Base-by-base conservation (phyloP, 2,113 vertebrate genomes). In the Halcyon malimbica region DNA sequence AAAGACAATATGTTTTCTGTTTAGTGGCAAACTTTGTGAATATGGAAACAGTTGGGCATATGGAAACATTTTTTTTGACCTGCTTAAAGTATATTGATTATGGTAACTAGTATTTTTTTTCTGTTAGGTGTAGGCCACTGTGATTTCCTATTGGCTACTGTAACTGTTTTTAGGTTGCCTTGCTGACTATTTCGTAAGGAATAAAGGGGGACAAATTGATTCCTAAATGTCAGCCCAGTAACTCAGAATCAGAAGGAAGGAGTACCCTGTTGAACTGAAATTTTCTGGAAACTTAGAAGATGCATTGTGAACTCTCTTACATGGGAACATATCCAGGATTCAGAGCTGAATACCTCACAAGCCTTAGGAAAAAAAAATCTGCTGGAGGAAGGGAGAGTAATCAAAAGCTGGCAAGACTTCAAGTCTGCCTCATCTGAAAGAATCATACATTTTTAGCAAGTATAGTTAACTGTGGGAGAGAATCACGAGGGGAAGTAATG, bases 41-140 rank as follows among this genome's bases (percentile, higher is more conserved):
- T 98, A 93, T 97, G 97, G 97, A 98, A 97, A 79, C 96, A 93
- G 97, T 98, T 95, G 97, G 93, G 86, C 97, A 97, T 97, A 94
- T 97, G 97, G 98, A 98, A 98, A 92, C 95, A 81, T 93, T 98
- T 97, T 89, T 97, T 97, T 89, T 94, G 92, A 94, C 96, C 94
- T 96, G 67, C 92, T 94, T 98, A 92, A 97, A 94, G 94, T 87
- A 68, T 97, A 98, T 97, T 97, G 97, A 97, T 97, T 97, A 97
- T 96, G 85, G 93, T 98, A 97, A 97, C 94, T 97, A 96, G 94
- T 51, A 25, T 23, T 97, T 97, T 97, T 87, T 97, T 96, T 94
- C 60, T 96, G 83, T 89, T 97, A 86, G 83, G 89, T 96, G 50
- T 84, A 95, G 94, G 83, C 94, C 93, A 78, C 75, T 93, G 89